phyloP scores from a whole-genome alignment of 2,113 vertebrate species.

The Penelope pileata region DNA sequence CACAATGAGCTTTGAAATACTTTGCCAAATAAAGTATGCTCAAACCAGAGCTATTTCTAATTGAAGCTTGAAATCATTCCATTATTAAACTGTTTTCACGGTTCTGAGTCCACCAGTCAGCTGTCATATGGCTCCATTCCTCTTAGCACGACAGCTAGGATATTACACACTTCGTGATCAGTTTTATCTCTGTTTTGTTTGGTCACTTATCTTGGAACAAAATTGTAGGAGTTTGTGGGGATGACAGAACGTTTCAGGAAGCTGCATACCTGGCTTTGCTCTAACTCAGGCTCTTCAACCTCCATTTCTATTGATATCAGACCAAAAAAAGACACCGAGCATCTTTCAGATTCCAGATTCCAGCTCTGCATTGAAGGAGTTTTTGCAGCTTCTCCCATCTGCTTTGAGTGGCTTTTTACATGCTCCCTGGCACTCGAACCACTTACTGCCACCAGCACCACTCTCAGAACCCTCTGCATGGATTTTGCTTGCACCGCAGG shows the following conservation, averaged over 20 bases:
- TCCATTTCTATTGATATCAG: not conserved
- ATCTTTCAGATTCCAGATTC: not conserved
- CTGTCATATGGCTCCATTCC: not conserved
- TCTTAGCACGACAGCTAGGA: not conserved
- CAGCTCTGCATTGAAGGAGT: not conserved
- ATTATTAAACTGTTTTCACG: not conserved
- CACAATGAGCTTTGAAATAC: not conserved
- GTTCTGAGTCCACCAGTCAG: not conserved
- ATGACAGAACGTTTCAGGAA: too few species aligned
- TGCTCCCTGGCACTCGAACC: not conserved
- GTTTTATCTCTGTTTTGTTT: not conserved
- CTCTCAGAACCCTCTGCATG: not conserved
- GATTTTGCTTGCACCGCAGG: not conserved
- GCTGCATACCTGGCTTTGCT: not conserved
- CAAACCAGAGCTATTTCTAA: not conserved
- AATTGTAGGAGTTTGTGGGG: not conserved
- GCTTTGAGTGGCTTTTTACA: not conserved
- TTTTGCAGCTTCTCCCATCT: not conserved
- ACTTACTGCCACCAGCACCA: not conserved
- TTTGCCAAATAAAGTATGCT: not conserved
- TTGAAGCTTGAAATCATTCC: not conserved
- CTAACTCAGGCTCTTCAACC: not conserved
- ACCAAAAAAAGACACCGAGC: not conserved
- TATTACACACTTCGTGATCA: rapidly evolving
- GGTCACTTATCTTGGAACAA: not conserved